Base-by-base conservation (phyloP, 2,113 vertebrate genomes). In the Xiphorhynchus elegans region DNA sequence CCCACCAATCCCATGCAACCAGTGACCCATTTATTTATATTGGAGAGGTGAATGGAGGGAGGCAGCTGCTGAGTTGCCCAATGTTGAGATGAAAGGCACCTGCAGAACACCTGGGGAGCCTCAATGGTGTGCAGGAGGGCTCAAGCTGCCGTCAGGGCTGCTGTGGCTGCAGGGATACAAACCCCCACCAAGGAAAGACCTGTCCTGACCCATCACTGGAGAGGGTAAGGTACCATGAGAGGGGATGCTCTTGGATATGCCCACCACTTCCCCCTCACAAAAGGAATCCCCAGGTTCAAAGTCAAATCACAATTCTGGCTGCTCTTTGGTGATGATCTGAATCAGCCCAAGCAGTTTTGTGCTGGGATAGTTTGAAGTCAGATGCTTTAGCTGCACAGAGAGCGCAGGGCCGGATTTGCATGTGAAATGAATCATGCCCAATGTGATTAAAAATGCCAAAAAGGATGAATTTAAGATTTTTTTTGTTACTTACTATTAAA, bases 331-430 rank as follows among this genome's bases (percentile, higher is more conserved):
- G 67, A 62, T 53, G 67, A 89, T 67, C 50, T 74, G 80, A 90
- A 89, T 74, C 77, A 83, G 76, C 82, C 5, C 5, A 17, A 83
- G 47, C 0, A 7, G 89, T 60, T 96, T 89, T 84, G 95, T 92
- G 89, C 93, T 70, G 86, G 8, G 33, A 83, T 24, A 53, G 68
- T 95, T 97, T 95, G 94, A 92, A 96, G 96, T 95, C 93, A 75
- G 82, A 75, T 23, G 69, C 62, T 94, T 94, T 18, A n/a, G 87
- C 17, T 1, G 64, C 84, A 60, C 76, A 83, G 92, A 84, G 75
- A 93, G 81, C 68, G 33, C 2, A 12, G 72, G 84, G 78, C 64
- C 4, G 70, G 96, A 94, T 97, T 95, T 97, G 96, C 95, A 95
- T 96, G 87, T 92, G 96, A 94, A 97, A 98, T 87, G 90, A 84